Base-by-base conservation (phyloP, 2,888 invertebrate genomes). In the Coelopa pilipes region DNA sequence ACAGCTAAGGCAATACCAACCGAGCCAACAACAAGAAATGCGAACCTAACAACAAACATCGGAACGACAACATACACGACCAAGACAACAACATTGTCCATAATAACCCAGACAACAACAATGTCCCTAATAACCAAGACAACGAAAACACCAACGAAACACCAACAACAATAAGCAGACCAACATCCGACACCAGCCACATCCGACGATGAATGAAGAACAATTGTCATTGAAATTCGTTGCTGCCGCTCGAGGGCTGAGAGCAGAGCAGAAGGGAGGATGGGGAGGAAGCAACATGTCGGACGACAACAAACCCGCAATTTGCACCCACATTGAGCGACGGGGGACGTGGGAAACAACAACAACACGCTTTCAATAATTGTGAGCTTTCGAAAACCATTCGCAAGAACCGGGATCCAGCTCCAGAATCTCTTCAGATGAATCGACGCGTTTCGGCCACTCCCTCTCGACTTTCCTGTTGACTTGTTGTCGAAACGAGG, bases 241-340 rank as follows among this genome's bases (percentile, higher is more conserved):
- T 34, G 34, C n/a, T n/a, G n/a, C n/a, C n/a, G n/a, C 17, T 63
- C 34, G 63, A 45, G 34, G 34, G 46, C 11, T 63, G 17, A 63
- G 46, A 60, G 46, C 63, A 65, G 45, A 45, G 45, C 46, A 46
- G 47, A 10, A 19, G 47, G 12, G 34, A 4, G 34, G 34, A 34
- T 34, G 4, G 34, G 34, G 46, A 65, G 65, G 65, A 45, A 45
- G 46, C 45, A 45, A 7, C 46, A 17, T 19, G 17, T 46, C 1
- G 10, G 24, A 60, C 45, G 13, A 15, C 65, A 65, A 45, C 65
- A 45, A 46, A 17, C 17, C 17, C 65, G 46, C 65, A 65, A 65
- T 45, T 65, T 47, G 65, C 65, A 65, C 65, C 15, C n/a, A 59
- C 57, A 59, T 17, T 19, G 57, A 59, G 57, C 24, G 24, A 24